Evolutionary conservation across 1,140 invertebrate genomes (phyloP), one percentile per base, ranked within the genome.

Genomic region (Platyscapa corneri): DNA sequence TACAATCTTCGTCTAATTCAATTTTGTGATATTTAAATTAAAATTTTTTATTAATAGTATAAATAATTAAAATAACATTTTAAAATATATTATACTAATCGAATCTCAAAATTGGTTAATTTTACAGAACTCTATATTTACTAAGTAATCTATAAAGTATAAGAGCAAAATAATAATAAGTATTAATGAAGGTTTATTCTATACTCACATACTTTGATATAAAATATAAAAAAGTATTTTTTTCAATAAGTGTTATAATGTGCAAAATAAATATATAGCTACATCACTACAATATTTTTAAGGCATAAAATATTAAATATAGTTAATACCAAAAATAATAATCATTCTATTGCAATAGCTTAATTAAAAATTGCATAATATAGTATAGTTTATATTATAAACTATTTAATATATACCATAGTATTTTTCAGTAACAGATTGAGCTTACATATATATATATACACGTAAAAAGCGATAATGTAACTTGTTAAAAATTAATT

Each of bases 151-250:
- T 67, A 16, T 32, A 70, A 37, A 20, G 32, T 37, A 16, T 34
- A 34, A n/a, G n/a, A 12, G 34, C 23, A 70, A 32, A 70, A 3
- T 34, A 72, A 72, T 23, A 7, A 5, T 72, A 39, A 72, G 0
- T 72, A 72, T 8, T 72, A 46, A 39, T 23, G 16, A 39, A 72
- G 1, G 23, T 72, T 72, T 16, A 0, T 42, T 42, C 42, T 42
- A n/a, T 37, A n/a, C 23, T 74, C 42, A 74, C 42, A 72, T 39
- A 74, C n/a, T 0, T 74, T 74, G 42, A n/a, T 74, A 27, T 74
- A 8, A 74, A 42, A 74, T 42, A 74, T 10, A 42, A 27, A 27
- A 39, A 74, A 72, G n/a, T 74, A 74, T 42, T 74, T 74, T 74
- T 23, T n/a, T 20, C 12, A 30, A n/a, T 20, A 74, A 42, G 16